Conservation (phyloP, 2,797 vertebrate species). For the Chanos chanos region DNA sequence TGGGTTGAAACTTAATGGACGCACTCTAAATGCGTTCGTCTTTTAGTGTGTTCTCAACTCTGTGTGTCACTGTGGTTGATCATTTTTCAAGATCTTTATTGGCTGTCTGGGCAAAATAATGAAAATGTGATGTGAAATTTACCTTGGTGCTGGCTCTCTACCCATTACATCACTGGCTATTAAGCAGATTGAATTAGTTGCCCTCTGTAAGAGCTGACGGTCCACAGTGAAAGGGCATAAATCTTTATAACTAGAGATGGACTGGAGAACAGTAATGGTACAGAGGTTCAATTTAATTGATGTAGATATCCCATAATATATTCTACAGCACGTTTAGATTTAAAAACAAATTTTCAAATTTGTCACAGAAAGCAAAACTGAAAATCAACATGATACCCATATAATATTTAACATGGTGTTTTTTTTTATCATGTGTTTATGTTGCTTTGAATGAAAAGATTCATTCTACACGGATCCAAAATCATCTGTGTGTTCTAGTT, state of each 20-base stretch:
- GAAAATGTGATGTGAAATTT: constrained; percentile 59
- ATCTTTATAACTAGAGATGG: constrained; percentile 63
- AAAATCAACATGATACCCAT: too few relatives aligned
- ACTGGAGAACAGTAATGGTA: constrained; percentile 63
- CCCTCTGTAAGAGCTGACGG: constrained; percentile 64
- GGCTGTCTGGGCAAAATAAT: constrained; percentile 53
- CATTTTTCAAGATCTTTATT: constrained; percentile 69
- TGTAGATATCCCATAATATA: constrained; percentile 29
- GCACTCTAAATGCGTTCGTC: constrained; percentile 15
- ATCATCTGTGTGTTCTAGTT: not conserved
- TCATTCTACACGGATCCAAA: too few relatives aligned
- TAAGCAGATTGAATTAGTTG: constrained; percentile 75
- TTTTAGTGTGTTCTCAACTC: constrained; percentile 11
- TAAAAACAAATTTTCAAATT: not conserved
- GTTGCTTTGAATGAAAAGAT: not conserved
- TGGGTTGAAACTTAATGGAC: constrained; percentile 47
- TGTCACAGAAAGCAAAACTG: not conserved
- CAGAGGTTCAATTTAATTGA: constrained; percentile 65
- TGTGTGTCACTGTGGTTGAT: constrained; percentile 31
- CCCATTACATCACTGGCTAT: constrained; percentile 75
- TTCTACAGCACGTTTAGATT: constrained; percentile 30
- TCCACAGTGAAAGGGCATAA: constrained; percentile 66
- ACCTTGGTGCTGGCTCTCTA: constrained; percentile 62
- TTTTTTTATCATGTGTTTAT: too few relatives aligned
- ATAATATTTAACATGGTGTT: too few relatives aligned